These are phyloP conservation scores for Oeneis ivallda DNA, from an alignment of 2,888 invertebrate species.

Conservation along the genomic window DNA sequence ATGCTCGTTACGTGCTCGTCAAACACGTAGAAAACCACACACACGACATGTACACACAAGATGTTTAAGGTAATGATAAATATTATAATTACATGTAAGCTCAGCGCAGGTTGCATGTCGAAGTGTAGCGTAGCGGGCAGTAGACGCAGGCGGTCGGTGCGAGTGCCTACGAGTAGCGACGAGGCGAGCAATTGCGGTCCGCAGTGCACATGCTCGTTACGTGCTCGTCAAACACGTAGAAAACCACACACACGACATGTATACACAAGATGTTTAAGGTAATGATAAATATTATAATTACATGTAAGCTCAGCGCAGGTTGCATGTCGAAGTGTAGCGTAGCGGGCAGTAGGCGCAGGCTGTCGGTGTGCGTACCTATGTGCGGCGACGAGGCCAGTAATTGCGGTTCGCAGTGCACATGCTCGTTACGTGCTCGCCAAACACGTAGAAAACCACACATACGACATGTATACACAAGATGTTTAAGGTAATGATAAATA, in stretches of 20 bases:
- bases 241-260: too few relatives aligned
- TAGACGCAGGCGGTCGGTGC: constrained; percentile 55
- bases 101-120: constrained; percentile 86
- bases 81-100: too few relatives aligned
- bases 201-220: constrained; percentile 64
- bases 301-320: too few relatives aligned
- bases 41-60: too few relatives aligned
- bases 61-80: too few relatives aligned
- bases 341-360: constrained; percentile 21
- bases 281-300: neutral
- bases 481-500: too few relatives aligned
- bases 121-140: constrained; percentile 85
- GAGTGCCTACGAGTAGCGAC: constrained; percentile 56
- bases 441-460: too few relatives aligned
- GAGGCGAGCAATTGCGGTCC: constrained; percentile 63
- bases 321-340: too few relatives aligned
- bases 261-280: too few relatives aligned
- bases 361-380: constrained; percentile 55
- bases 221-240: constrained; percentile 68
- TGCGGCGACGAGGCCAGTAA: constrained; percentile 61
- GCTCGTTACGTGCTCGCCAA: constrained; percentile 69
- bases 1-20: too few relatives aligned
- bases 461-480: too few relatives aligned
- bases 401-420: constrained; percentile 60
- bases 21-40: too few relatives aligned